Evolutionary conservation across 2,888 invertebrate genomes (phyloP), one percentile per base, ranked within the genome.

Genomic region (Drosophila mercatorum): DNA sequence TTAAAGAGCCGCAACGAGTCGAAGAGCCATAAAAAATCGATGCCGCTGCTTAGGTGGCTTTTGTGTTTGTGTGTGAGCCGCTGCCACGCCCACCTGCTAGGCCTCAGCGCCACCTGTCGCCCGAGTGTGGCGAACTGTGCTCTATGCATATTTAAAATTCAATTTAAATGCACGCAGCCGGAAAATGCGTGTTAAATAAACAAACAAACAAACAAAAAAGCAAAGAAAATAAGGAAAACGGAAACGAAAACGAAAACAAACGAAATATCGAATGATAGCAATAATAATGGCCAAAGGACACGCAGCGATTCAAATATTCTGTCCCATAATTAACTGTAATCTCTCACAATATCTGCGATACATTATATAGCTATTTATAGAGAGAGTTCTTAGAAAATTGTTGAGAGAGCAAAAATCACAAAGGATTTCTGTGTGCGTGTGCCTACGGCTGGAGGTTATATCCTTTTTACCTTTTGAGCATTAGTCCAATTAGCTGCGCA

Each of bases 131-230:
- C 17, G 51, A 38, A 31, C 49, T 64, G 46, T 57, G 59, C 64
- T 52, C 67, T 72, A 60, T 88, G 73, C 77, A 87, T 87, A 82
- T 88, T 87, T 87, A 85, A 87, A 87, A 83, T 85, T 83, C 83
- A 83, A 87, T 87, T 87, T 85, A 75, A 82, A 79, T 83, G 80
- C 74, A 78, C 60, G 68, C 64, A 60, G 66, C 66, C 61, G 63
- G 63, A 72, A 81, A 82, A 76, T 68, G 76, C 83, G 85, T 81
- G 77, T 63, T 57, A 60, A 66, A 68, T 49, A 71, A 72, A 80
- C 17, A 51, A 11, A 17, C 17, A 72, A 36, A n/a, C 4, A 22
- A 34, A 10, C 5, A 28, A 12, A 2, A 22, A 3, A 61, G 34
- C 22, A 12, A 22, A 44, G 12, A 4, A 40, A 68, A 72, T 63